phyloP scores from a whole-genome alignment of 1,140 invertebrate species.

The Zophobas atratus region DNA sequence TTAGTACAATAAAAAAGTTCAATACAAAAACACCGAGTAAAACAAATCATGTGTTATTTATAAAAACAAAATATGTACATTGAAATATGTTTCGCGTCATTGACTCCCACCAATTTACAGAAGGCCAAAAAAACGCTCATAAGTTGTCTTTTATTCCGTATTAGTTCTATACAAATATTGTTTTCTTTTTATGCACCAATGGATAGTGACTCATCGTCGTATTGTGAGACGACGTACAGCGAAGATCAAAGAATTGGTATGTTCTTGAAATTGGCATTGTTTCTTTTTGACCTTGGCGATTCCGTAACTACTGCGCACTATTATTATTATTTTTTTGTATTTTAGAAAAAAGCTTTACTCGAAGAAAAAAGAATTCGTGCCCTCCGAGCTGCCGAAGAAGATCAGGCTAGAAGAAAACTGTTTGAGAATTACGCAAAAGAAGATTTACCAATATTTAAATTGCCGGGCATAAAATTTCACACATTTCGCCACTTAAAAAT shows the following conservation, averaged over 20 bases:
- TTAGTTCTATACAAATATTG: background rate
- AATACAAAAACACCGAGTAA: too few relatives aligned
- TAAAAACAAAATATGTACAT: background rate
- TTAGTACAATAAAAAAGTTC: too few relatives aligned
- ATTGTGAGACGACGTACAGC: constrained; percentile 19
- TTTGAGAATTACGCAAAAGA: constrained; percentile 1
- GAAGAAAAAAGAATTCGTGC: background rate
- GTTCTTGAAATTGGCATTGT: background rate
- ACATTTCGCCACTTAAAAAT: constrained; percentile 44
- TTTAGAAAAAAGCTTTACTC: background rate
- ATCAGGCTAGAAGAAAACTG: background rate
- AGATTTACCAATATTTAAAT: constrained; percentile 7
- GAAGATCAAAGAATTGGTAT: constrained; percentile 28
- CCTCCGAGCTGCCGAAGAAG: background rate
- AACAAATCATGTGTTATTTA: too few relatives aligned
- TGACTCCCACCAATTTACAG: too few relatives aligned
- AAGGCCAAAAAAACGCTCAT: too few relatives aligned
- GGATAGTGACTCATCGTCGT: constrained; percentile 5
- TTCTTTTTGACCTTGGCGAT: background rate
- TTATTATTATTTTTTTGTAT: background rate
- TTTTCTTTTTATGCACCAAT: background rate
- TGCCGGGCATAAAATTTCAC: constrained; percentile 38
- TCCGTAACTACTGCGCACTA: background rate
- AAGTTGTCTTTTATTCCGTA: background rate
- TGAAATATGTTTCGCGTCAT: too few relatives aligned